These are phyloP conservation scores for Castor canadensis DNA, from an alignment of 2,113 vertebrate genomes.

Conservation along the genomic window DNA sequence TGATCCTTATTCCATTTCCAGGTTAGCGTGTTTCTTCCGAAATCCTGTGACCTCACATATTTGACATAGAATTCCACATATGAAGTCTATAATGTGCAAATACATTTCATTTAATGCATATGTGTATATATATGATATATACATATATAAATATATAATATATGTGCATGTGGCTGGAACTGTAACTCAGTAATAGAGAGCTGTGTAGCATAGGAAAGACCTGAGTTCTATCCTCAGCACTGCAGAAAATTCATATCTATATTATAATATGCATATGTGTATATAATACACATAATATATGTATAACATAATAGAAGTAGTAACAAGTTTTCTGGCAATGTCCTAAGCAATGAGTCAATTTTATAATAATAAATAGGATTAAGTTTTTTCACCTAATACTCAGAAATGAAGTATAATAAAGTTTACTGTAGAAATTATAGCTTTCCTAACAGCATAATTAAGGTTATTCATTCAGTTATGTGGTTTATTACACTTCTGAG, in stretches of 20 bases:
- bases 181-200: too few relatives aligned
- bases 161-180: too few relatives aligned
- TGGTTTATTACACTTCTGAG: not conserved
- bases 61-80: not conserved
- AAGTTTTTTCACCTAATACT: not conserved
- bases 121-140: not conserved
- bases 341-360: not conserved
- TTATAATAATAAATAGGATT: conserved; percentile 28
- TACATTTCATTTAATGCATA: conserved; percentile 16
- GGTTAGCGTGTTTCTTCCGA: not conserved
- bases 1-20: not conserved
- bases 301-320: not conserved
- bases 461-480: not conserved
- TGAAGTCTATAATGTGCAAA: conserved; percentile 42
- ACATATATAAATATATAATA: too few relatives aligned
- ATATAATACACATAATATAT: too few relatives aligned
- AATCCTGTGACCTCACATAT: conserved; percentile 31
- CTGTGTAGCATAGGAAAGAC: too few relatives aligned
- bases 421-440: not conserved
- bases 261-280: too few relatives aligned
- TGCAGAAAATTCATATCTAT: too few relatives aligned
- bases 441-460: not conserved
- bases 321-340: not conserved
- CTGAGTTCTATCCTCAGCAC: too few relatives aligned
- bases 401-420: conserved; percentile 18